Conservation (phyloP, 2,797 vertebrate genomes). For the Threskiornis aethiopicus region DNA sequence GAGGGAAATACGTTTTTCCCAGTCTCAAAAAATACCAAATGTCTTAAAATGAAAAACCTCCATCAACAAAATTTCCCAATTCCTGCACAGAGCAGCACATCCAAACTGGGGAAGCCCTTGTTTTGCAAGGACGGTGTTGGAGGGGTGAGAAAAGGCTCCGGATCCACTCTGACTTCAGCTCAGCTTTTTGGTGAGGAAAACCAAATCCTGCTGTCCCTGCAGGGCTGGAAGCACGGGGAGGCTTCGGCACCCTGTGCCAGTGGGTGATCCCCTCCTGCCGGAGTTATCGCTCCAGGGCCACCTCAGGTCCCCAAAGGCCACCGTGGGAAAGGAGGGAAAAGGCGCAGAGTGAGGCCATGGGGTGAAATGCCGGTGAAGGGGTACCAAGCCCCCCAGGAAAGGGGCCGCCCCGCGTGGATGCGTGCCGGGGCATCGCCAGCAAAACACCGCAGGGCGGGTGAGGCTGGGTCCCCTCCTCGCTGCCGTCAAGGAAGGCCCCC, state of each 20-base stretch:
- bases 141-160: neutral
- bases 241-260: accelerated
- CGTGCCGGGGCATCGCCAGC: neutral
- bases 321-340: accelerated
- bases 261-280: accelerated
- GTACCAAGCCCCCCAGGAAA: neutral
- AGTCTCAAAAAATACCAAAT: neutral
- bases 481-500: neutral
- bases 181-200: neutral
- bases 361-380: neutral
- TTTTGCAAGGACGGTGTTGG: neutral
- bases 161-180: neutral
- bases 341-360: neutral
- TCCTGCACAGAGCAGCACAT: neutral
- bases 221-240: accelerated
- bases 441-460: neutral
- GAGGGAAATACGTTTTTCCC: neutral
- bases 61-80: neutral
- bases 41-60: neutral
- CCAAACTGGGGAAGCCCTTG: neutral
- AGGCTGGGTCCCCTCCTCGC: neutral
- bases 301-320: neutral
- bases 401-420: accelerated
- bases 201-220: neutral
- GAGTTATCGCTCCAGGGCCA: accelerated